A percentile compares a stretch with the other conserved stretches of the same genome.
Conservation (phyloP, 64 coral and sea anemone genomes). For the Porites lutea region DNA sequence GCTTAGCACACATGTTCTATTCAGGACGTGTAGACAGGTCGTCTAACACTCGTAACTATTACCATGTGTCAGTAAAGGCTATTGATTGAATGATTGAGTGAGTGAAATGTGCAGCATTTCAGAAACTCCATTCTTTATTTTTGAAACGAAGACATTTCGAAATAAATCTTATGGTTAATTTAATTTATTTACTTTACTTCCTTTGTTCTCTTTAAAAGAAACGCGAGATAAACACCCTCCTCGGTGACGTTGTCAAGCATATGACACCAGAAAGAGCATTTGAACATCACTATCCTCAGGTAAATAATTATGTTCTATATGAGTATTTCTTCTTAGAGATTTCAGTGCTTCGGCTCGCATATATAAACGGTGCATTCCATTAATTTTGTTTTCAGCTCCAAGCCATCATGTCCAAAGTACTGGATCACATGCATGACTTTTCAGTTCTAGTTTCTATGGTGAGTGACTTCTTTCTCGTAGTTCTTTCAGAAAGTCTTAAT, state of each 20-base stretch:
- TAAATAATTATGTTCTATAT: neutral
- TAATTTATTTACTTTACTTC: neutral
- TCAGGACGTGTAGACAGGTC: no score
- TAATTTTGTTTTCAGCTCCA: conserved; percentile 70
- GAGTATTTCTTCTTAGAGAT: neutral
- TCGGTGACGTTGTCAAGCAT: conserved; percentile 96
- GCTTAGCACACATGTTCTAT: no score
- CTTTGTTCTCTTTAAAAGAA: conserved; percentile 57
- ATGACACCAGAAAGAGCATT: conserved; percentile 95
- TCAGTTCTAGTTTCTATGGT: conserved; percentile 85
- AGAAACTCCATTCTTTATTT: no score
- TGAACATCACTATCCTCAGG: conserved; percentile 93
- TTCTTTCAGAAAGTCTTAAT: no score
- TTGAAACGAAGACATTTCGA: no score
- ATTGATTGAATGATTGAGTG: no score
- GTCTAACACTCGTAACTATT: no score
- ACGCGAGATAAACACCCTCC: conserved; percentile 91
- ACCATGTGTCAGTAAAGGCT: no score
- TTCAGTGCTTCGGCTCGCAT: no score
- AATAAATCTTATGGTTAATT: neutral
- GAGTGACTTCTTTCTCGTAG: no score
- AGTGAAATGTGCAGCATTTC: no score
- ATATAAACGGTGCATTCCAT: no score
- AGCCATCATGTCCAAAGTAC: conserved; percentile 78
- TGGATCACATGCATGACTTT: conserved; percentile 89